phyloP scores from a whole-genome alignment of 2,888 invertebrate genomes.

The Sussaba pulchella region DNA sequence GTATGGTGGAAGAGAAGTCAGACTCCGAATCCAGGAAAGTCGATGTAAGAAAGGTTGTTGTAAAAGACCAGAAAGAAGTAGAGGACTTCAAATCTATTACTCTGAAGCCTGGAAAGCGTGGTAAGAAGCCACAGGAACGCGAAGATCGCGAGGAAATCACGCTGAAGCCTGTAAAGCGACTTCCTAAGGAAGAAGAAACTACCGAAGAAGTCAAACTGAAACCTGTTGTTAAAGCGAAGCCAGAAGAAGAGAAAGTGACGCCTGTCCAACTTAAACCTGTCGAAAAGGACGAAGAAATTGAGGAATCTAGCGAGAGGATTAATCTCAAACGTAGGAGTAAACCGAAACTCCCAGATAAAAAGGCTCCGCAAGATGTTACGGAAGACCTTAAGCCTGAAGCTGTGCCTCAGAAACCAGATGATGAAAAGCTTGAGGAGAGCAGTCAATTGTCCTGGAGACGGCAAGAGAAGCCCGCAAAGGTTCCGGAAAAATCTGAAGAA shows the following conservation, averaged over 20 bases:
- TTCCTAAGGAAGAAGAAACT: slow-evolving; percentile 80
- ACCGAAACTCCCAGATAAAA: slow-evolving; percentile 70
- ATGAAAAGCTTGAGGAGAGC: slow-evolving; percentile 73
- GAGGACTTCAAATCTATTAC: slow-evolving; percentile 72
- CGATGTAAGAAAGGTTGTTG: slow-evolving; percentile 48
- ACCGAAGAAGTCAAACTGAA: slow-evolving; percentile 81
- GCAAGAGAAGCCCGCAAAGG: slow-evolving; percentile 72
- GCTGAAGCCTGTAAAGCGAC: slow-evolving; percentile 68
- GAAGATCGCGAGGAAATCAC: slow-evolving; percentile 69
- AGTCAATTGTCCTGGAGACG: slow-evolving; percentile 75
- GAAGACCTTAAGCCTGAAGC: slow-evolving; percentile 63
- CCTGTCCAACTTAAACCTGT: slow-evolving; percentile 59
- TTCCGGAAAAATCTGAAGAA: slow-evolving; percentile 60
- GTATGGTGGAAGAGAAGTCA: slow-evolving; percentile 81
- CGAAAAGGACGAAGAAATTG: slow-evolving; percentile 68
- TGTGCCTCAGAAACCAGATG: slow-evolving; percentile 67
- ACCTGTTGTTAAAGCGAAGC: slow-evolving; percentile 68
- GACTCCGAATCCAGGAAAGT: slow-evolving; percentile 75
- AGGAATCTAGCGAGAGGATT: slow-evolving; percentile 61
- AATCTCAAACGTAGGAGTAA: slow-evolving; percentile 65
- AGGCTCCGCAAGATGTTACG: slow-evolving; percentile 49
- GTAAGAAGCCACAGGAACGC: slow-evolving; percentile 81
- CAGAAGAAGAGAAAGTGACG: slow-evolving; percentile 51
- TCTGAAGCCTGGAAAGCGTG: slow-evolving; percentile 70
- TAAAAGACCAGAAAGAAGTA: slow-evolving; percentile 71